phyloP scores from a whole-genome alignment of 1,140 invertebrate genomes.

The Drosophila miranda region DNA sequence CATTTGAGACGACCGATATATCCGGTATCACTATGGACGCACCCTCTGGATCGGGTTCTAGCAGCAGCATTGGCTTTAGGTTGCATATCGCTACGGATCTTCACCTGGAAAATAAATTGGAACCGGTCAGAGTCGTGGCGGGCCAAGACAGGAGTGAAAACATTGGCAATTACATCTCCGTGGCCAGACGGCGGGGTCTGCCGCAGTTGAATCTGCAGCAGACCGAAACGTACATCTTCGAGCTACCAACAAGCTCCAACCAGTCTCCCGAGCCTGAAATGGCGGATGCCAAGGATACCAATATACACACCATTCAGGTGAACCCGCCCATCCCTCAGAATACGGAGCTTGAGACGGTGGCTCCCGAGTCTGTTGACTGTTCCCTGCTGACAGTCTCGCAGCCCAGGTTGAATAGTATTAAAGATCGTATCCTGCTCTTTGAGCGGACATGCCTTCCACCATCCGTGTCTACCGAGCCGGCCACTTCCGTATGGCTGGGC shows the following conservation, averaged over 20 bases:
- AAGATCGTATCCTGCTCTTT: constrained; percentile 53
- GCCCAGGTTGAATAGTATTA: constrained; percentile 52
- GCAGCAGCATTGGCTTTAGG: no score
- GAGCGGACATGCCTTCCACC: constrained; percentile 15
- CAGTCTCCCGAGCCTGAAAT: constrained; percentile 26
- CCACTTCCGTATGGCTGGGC: constrained; percentile 31
- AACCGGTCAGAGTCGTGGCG: constrained; percentile 18
- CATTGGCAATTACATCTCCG: constrained; percentile 4
- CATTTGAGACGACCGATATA: no score
- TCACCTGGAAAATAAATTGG: constrained; percentile 48
- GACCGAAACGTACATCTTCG: constrained; percentile 57
- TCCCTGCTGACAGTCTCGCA: constrained; percentile 10
- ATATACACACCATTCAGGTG: constrained; percentile 63
- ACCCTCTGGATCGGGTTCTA: not conserved
- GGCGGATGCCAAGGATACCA: not conserved
- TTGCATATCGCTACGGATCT: constrained; percentile 36
- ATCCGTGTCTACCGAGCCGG: not conserved
- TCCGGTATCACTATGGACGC: not conserved
- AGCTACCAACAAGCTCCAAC: constrained; percentile 9
- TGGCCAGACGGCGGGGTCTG: constrained; percentile 23
- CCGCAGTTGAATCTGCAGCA: constrained; percentile 47
- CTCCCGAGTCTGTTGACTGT: not conserved
- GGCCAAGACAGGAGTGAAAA: not conserved
- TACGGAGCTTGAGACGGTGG: not conserved
- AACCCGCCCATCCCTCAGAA: constrained; percentile 68